Base-by-base conservation (phyloP, 2,797 vertebrate genomes). In the Rhynchonycteris naso region DNA sequence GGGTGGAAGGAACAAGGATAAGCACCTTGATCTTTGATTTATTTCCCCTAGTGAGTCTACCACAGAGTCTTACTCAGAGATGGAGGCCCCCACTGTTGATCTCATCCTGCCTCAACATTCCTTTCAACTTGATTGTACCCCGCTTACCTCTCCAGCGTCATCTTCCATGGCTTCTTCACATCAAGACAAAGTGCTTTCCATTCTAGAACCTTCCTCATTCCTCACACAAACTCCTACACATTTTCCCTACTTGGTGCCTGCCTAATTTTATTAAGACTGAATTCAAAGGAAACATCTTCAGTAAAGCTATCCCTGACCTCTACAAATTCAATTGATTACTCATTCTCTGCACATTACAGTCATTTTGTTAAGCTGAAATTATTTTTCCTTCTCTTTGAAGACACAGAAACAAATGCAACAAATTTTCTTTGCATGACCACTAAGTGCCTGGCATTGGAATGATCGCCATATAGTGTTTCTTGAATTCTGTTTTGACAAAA, bases 361-460 rank as follows among this genome's bases (percentile, higher is more conserved):
- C 35, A 95, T 38, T 88, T 83, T 68, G 28, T 72, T 69, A 54
- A 94, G 9, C 12, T 83, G 63, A 63, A 80, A 91, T 71, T 82
- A 90, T 75, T 75, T 83, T 80, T 72, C 4, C 38, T 83, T 91
- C 33, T 82, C 54, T 93, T 2, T 71, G 72, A 84, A 71, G 50
- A 52, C 15, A 68, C 13, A 83, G 24, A 78, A 89, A 91, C 61
- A 61, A 81, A 89, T 82, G 69, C 91, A 93, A 63, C 30, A 54
- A 4, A 56, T 91, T 91, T 80, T 76, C 43, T 69, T 18, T 56
- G 21, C 52, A 30, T 26, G 50, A 74, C 9, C 69, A 50, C n/a
- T 30, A 56, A 93, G 33, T 78, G 4, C 26, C 26, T 26, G 15
- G 33, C 24, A 26, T 5, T 63, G 38, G 33, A 84, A 93, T 89